phyloP scores from a whole-genome alignment of 23 tunicate species.

The Botrylloides violaceus region DNA sequence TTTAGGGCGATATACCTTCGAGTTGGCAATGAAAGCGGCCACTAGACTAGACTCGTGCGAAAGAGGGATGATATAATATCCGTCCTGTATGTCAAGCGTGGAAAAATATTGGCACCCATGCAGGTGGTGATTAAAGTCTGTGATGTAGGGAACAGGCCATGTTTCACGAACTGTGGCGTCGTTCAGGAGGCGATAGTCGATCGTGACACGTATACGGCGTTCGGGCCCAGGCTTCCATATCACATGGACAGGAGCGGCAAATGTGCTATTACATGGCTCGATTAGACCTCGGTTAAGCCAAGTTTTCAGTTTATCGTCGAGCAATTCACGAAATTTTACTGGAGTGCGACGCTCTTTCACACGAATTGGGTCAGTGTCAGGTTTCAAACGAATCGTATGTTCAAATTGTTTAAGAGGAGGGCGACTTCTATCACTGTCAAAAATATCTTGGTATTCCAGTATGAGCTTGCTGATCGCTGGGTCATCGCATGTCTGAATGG shows the following conservation, averaged over 20 bases:
- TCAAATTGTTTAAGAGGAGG: neutral
- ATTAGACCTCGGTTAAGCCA: neutral
- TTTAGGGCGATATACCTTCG: neutral
- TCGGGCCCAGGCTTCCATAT: neutral
- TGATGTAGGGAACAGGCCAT: neutral
- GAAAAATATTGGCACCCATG: neutral
- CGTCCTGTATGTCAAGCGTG: neutral
- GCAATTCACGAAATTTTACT: neutral
- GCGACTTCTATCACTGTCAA: neutral
- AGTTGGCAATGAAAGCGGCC: neutral
- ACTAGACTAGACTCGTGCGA: neutral
- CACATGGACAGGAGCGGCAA: neutral
- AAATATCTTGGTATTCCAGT: neutral
- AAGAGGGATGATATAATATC: neutral
- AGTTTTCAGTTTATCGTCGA: neutral
- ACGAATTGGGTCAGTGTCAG: neutral
- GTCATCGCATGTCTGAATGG: neutral
- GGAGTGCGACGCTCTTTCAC: neutral
- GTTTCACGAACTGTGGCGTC: neutral
- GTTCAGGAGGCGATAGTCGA: neutral
- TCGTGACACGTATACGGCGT: neutral
- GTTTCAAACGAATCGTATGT: neutral
- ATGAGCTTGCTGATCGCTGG: neutral
- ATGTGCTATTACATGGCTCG: neutral
- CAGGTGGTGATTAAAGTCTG: neutral